Percentiles rank a stretch among this genome's conserved stretches.
phyloP scores from a whole-genome alignment of 2,797 vertebrate species.

The Spondyliosoma cantharus region DNA sequence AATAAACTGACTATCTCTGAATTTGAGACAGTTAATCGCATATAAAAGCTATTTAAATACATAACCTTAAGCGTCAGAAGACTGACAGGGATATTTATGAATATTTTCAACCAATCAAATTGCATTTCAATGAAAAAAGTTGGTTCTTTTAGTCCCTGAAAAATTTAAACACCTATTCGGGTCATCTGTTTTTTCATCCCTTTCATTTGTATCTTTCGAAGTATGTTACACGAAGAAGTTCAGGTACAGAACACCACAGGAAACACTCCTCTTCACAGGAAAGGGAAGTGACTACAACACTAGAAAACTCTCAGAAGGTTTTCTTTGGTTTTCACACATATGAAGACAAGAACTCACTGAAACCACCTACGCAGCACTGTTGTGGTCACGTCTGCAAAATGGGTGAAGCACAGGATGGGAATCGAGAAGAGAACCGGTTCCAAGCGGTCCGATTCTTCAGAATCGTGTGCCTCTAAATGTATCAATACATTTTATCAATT shows the following conservation, averaged over 20 bases:
- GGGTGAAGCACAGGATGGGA: not conserved
- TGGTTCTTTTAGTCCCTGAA: too few species aligned
- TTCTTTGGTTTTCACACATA: constrained; percentile 39
- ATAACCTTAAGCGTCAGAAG: not conserved
- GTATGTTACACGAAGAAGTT: not conserved
- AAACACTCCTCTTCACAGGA: constrained; percentile 24
- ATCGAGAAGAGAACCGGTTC: too few species aligned
- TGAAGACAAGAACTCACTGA: constrained; percentile 3
- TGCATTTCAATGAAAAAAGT: not conserved
- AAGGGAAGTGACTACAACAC: not conserved
- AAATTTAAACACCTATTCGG: not conserved
- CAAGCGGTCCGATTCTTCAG: too few species aligned
- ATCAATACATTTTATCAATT: too few species aligned
- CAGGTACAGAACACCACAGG: constrained; percentile 12
- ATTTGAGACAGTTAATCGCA: not conserved
- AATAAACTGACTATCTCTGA: not conserved
- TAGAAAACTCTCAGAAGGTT: not conserved
- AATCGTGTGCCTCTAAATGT: too few species aligned
- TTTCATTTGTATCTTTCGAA: not conserved
- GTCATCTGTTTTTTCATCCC: not conserved
- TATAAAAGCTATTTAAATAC: not conserved
- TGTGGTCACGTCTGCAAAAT: constrained; percentile 10
- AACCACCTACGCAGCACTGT: constrained; percentile 19
- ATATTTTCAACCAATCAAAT: not conserved
- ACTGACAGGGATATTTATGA: too few species aligned